phyloP scores from a whole-genome alignment of 2,797 vertebrate species.

The Labroides dimidiatus region DNA sequence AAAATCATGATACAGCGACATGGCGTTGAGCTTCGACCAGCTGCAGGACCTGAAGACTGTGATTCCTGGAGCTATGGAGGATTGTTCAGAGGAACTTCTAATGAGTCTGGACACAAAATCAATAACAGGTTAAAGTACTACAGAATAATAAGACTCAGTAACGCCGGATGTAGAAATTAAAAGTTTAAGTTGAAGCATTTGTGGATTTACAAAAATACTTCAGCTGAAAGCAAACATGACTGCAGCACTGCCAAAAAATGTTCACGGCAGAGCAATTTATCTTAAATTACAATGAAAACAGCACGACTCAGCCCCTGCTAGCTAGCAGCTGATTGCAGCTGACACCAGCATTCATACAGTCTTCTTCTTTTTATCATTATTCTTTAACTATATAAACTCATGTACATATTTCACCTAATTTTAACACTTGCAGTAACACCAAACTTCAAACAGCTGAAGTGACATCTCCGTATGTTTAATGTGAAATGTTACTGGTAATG shows the following conservation, averaged over 20 bases:
- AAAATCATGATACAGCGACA: not conserved
- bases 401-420: not conserved
- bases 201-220: too few relatives aligned
- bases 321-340: not conserved
- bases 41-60: not conserved
- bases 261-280: too few relatives aligned
- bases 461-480: not conserved
- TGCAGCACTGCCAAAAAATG: too few relatives aligned
- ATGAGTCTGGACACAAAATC: too few relatives aligned
- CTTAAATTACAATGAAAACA: not conserved
- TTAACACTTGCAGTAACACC: not conserved
- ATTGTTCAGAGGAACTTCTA: not conserved
- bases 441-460: not conserved
- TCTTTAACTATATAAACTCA: too few relatives aligned
- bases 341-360: too few relatives aligned
- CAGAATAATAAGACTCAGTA: too few relatives aligned
- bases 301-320: not conserved
- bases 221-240: too few relatives aligned
- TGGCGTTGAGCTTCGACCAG: not conserved
- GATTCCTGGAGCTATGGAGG: not conserved
- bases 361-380: too few relatives aligned
- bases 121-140: too few relatives aligned
- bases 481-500: not conserved
- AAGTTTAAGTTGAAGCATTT: too few relatives aligned
- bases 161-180: too few relatives aligned